These are phyloP conservation scores for Itoplectis maculator DNA, from an alignment of 2,888 invertebrate species.

Conservation along the genomic window DNA sequence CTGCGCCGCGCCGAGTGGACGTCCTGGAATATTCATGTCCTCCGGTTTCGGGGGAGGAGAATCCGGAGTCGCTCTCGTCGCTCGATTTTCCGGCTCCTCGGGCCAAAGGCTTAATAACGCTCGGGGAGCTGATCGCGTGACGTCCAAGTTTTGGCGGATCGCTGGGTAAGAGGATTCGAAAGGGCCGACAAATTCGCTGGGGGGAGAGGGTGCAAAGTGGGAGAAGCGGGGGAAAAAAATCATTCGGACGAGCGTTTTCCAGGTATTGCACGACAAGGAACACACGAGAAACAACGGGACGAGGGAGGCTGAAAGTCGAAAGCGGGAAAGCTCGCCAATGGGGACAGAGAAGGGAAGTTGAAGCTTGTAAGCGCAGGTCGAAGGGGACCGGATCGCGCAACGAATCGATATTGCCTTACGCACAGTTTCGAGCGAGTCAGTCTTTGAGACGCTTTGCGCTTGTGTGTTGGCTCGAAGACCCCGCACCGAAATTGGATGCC, in stretches of 20 bases:
- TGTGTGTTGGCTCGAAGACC: constrained; percentile 13
- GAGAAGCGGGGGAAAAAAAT: constrained; percentile 9
- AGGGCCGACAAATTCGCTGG: constrained; percentile 1
- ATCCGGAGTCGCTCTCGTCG: constrained; percentile 11
- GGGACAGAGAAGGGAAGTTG: background rate
- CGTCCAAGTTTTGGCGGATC: constrained; percentile 21
- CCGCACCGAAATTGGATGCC: constrained; percentile 39
- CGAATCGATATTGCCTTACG: constrained; percentile 62
- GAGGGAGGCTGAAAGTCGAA: constrained; percentile 1
- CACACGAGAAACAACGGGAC: background rate
- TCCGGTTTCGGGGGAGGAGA: background rate
- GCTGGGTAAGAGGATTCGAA: constrained; percentile 22
- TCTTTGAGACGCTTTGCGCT: constrained; percentile 24
- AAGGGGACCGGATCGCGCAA: constrained; percentile 19
- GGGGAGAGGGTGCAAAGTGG: background rate
- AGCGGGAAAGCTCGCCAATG: constrained; percentile 4
- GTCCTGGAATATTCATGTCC: constrained; percentile 13
- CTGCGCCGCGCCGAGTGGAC: background rate
- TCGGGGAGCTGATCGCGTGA: constrained; percentile 17
- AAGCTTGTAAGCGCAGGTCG: constrained; percentile 3
- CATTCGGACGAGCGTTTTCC: constrained; percentile 2
- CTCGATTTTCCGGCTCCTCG: background rate
- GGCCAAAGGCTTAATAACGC: constrained; percentile 8
- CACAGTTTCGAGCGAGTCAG: constrained; percentile 48
- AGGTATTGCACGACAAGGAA: background rate